phyloP scores from a whole-genome alignment of 2,888 invertebrate genomes.

The Danaus chrysippus region DNA sequence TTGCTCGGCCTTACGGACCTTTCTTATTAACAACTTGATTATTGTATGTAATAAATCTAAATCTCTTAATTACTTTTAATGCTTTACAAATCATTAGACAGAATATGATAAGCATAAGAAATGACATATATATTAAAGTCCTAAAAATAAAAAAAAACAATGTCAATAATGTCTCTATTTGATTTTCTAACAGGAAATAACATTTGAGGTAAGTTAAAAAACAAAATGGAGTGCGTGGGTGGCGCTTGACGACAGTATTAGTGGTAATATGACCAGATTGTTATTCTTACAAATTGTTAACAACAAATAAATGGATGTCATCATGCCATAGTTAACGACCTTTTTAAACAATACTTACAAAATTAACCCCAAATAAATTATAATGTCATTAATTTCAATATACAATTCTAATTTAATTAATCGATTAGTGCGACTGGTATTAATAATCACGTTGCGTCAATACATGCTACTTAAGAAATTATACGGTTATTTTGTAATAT shows the following conservation, averaged over 20 bases:
- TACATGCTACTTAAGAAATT: conserved; percentile 14
- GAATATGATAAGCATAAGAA: too few relatives aligned
- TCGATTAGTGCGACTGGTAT: neutral
- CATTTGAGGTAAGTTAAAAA: conserved; percentile 68
- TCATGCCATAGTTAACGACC: conserved; percentile 27
- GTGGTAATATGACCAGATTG: conserved; percentile 70
- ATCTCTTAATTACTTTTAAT: too few relatives aligned
- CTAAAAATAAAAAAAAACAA: conserved; percentile 46
- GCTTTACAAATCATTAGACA: too few relatives aligned
- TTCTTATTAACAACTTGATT: too few relatives aligned
- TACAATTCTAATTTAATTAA: neutral
- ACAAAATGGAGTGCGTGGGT: conserved; percentile 60
- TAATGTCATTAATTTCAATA: too few relatives aligned
- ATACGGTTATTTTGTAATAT: neutral
- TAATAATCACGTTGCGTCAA: neutral
- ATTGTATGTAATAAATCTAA: too few relatives aligned
- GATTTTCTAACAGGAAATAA: conserved; percentile 77
- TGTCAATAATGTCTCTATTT: conserved; percentile 73
- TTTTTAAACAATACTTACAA: conserved; percentile 2
- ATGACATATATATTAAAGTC: too few relatives aligned
- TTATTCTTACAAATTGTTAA: conserved; percentile 68
- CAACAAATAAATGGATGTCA: conserved; percentile 63
- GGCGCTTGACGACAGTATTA: conserved; percentile 76
- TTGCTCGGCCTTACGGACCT: too few relatives aligned
- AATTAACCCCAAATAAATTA: conserved; percentile 8